Base-by-base conservation (phyloP, 2,797 vertebrate genomes). In the Acropternis orthonyx region DNA sequence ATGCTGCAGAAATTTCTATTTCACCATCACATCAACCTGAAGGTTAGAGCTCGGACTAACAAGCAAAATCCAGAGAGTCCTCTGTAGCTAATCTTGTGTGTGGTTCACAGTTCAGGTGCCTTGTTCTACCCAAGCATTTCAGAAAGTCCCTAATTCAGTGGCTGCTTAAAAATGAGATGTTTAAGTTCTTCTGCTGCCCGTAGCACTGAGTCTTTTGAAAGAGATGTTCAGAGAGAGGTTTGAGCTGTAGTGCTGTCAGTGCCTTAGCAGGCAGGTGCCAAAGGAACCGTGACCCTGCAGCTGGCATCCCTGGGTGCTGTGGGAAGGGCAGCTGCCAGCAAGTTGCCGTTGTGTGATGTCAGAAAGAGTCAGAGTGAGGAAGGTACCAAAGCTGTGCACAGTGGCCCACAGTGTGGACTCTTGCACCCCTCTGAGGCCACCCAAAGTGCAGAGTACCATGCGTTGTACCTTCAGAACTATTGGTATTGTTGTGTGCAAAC, bases 331-430 rank as follows among this genome's bases (percentile, higher is more conserved):
- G 66, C 49, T 61, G 58, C 49, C 3, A 1, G 32, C 41, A 43
- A 66, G 18, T 3, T 78, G 32, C 23, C 44, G 9, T 26, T 68
- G 12, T 34, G 32, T 41, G 48, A 7, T n/a, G 28, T n/a, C 48
- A 51, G 55, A 80, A 68, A 5, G 59, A 48, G 21, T 61, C 51
- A 51, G 36, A 23, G 44, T 61, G 56, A 55, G 59, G 46, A 54
- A 9, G 26, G 26, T 66, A 22, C 32, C 32, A 56, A 21, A 87
- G 51, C 30, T 79, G 54, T n/a, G 58, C 18, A 27, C 1, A 9
- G 19, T 3, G 24, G 24, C 66, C 58, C n/a, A 7, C 1, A 3
- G 1, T 5, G 4, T 0, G n/a, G 2, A n/a, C 54, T 80, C 24
- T 2, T 7, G 2, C 1, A 0, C 65, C 72, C 30, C 24, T 49